phyloP scores from a whole-genome alignment of 2,888 invertebrate genomes.

The Drosophila recens region DNA sequence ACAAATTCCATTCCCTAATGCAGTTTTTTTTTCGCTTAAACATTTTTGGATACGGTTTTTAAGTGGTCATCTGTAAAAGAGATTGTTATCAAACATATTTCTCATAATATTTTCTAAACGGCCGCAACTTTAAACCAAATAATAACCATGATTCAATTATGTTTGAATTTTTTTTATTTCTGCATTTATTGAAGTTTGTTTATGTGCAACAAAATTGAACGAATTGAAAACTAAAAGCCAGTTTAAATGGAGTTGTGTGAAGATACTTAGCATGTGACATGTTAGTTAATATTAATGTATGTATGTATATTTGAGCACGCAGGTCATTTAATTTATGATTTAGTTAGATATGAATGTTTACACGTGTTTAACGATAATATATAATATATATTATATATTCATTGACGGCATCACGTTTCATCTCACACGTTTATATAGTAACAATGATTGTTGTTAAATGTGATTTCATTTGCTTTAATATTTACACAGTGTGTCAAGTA shows the following conservation, averaged over 20 bases:
- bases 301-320: constrained; percentile 71
- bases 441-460: too few species aligned
- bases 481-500: background rate
- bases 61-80: too few species aligned
- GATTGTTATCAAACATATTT: too few species aligned
- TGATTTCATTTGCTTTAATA: too few species aligned
- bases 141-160: background rate
- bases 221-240: constrained; percentile 18
- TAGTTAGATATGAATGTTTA: constrained; percentile 23
- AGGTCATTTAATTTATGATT: constrained; percentile 35
- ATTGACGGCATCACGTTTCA: constrained; percentile 39
- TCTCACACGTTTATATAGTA: constrained; percentile 24
- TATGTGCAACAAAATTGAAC: constrained; percentile 25
- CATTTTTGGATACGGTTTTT: too few species aligned
- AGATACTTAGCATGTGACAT: constrained; percentile 12
- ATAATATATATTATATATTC: constrained; percentile 4
- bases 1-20: too few species aligned
- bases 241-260: constrained; percentile 14
- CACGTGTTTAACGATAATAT: too few species aligned
- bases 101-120: too few species aligned
- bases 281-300: constrained; percentile 21
- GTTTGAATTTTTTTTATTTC: constrained; percentile 17
- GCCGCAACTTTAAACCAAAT: background rate
- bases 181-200: constrained; percentile 12
- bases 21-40: too few species aligned